Conservation (phyloP, 2,113 vertebrate species). For the Prochilodus magdalenae region DNA sequence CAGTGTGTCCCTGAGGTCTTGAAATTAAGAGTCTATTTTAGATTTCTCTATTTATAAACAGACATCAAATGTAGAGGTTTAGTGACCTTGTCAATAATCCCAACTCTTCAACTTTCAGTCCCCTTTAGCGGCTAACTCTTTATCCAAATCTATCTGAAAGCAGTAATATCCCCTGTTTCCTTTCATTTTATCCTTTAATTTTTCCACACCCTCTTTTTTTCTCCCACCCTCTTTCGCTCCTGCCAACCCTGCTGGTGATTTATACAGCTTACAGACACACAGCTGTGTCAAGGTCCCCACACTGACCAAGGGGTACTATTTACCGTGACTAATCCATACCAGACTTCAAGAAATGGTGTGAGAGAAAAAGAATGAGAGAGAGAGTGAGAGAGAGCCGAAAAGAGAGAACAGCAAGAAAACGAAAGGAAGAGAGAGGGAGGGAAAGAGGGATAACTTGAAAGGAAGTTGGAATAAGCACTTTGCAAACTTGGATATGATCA, state of each 20-base stretch:
- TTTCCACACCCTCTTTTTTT: conserved; percentile 9
- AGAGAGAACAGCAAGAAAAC: background rate
- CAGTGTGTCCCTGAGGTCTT: background rate
- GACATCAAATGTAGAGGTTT: conserved; percentile 24
- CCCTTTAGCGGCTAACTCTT: conserved; percentile 35
- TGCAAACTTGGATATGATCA: conserved; percentile 51
- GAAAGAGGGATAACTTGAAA: conserved; percentile 66
- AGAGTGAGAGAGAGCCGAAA: conserved; percentile 20
- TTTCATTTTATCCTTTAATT: conserved; percentile 27
- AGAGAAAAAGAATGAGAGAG: conserved; percentile 61
- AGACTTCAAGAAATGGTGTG: conserved; percentile 75
- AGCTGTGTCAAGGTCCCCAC: conserved; percentile 78
- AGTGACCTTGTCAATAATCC: conserved; percentile 36
- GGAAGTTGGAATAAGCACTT: conserved; percentile 63
- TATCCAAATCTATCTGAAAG: background rate
- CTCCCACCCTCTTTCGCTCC: conserved; percentile 63
- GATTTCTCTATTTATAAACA: conserved; percentile 28
- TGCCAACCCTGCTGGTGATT: conserved; percentile 74
- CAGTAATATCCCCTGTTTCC: conserved; percentile 8
- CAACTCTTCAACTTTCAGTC: conserved; percentile 1
- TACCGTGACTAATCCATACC: conserved; percentile 83
- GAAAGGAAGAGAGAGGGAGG: conserved; percentile 52
- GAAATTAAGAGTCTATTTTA: conserved; percentile 16
- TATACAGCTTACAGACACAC: conserved; percentile 81
- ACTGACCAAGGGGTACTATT: conserved; percentile 74